Evolutionary conservation across 1,140 invertebrate species (phyloP).

Genomic region (Drosophila varians): DNA sequence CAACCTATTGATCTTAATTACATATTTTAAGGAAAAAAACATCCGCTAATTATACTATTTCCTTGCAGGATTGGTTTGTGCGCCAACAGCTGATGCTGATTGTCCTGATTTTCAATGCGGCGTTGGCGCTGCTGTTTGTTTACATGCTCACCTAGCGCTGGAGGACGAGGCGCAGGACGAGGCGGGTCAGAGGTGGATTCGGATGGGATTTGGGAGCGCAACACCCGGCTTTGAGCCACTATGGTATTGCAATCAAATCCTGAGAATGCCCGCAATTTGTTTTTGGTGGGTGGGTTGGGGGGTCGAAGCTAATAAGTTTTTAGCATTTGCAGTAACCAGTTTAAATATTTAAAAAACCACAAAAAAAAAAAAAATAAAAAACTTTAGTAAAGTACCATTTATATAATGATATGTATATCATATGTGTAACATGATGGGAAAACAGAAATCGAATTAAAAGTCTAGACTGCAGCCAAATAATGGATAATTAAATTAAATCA

Average conservation of each 20-base stretch:
- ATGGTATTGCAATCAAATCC: constrained; percentile 14
- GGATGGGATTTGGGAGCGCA: constrained; percentile 1
- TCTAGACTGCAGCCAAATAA: constrained; percentile 79
- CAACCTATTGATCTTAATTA: neutral
- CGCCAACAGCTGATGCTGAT: constrained; percentile 97
- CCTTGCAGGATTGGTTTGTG: constrained; percentile 96
- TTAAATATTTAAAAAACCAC: neutral
- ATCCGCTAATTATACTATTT: neutral
- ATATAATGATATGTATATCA: constrained; percentile 45
- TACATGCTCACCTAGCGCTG: constrained; percentile 95
- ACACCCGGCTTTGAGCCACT: neutral
- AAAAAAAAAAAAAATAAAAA: constrained; percentile 9
- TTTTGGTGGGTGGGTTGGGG: constrained; percentile 29
- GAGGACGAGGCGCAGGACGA: constrained; percentile 68
- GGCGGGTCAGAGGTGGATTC: constrained; percentile 35
- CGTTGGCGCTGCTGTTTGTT: constrained; percentile 98
- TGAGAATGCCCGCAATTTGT: constrained; percentile 12
- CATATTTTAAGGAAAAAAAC: neutral
- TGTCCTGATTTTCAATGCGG: constrained; percentile 97
- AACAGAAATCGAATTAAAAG: constrained; percentile 60
- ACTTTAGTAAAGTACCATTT: constrained; percentile 40
- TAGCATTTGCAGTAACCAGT: constrained; percentile 76
- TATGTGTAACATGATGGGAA: constrained; percentile 35
- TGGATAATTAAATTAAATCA: constrained; percentile 41
- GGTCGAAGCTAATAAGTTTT: constrained; percentile 60